Percentiles rank a stretch among this genome's conserved stretches.
phyloP scores from a whole-genome alignment of 64 coral and sea anemone genomes.

The Actinia equina region DNA sequence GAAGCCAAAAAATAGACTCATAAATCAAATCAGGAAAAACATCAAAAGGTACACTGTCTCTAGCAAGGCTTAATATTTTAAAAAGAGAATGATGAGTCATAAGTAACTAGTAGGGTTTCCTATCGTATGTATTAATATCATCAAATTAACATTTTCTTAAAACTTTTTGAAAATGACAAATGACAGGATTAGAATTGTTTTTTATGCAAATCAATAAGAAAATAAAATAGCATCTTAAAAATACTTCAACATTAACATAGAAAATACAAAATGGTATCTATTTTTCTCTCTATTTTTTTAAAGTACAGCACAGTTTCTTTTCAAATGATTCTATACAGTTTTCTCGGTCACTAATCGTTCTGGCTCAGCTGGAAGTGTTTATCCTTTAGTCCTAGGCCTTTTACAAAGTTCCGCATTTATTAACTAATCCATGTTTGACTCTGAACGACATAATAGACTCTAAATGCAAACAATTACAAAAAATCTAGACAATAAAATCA shows the following conservation, averaged over 20 bases:
- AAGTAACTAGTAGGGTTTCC: too few relatives aligned
- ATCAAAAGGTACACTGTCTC: too few relatives aligned
- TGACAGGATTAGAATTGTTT: background rate
- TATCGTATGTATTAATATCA: too few relatives aligned
- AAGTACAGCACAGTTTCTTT: too few relatives aligned
- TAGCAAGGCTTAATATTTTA: too few relatives aligned
- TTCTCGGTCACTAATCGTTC: background rate
- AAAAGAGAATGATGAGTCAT: too few relatives aligned
- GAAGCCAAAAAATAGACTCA: too few relatives aligned
- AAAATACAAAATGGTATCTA: too few relatives aligned
- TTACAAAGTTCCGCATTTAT: constrained; percentile 1
- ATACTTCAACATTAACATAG: too few relatives aligned
- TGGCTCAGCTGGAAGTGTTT: background rate
- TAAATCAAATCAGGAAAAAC: background rate
- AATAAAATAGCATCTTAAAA: background rate
- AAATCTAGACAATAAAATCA: background rate
- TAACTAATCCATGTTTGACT: background rate
- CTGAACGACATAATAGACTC: background rate
- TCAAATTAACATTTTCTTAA: background rate
- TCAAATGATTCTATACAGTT: background rate
- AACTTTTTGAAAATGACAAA: constrained; percentile 5
- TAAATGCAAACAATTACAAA: background rate
- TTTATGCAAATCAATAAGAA: background rate
- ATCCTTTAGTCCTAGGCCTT: background rate
- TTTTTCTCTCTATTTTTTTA: too few relatives aligned